phyloP scores from a whole-genome alignment of 2,888 invertebrate genomes.

The Toxonevra muliebris region DNA sequence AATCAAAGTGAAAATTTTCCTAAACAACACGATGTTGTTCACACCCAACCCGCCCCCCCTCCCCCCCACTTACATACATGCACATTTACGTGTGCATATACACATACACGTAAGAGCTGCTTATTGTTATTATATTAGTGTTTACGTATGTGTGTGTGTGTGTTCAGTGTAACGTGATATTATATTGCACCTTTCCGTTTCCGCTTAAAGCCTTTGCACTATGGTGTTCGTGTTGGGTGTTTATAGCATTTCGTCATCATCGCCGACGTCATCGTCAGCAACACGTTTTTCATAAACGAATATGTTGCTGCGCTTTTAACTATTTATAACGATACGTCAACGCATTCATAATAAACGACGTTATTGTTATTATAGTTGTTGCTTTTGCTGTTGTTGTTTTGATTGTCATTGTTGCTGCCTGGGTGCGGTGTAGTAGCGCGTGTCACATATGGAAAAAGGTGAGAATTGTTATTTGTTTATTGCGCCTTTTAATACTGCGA shows the following conservation, averaged over 20 bases:
- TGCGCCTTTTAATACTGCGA: not conserved
- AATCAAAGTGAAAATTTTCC: slow-evolving; percentile 26
- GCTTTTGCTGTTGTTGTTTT: not conserved
- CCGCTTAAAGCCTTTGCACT: slow-evolving; percentile 25
- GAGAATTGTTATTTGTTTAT: slow-evolving; percentile 8
- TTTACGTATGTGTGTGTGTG: too few species aligned
- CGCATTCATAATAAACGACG: not conserved
- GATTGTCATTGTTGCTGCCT: not conserved
- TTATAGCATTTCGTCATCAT: not conserved
- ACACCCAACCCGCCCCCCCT: not conserved
- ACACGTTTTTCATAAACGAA: not conserved
- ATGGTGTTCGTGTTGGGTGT: not conserved
- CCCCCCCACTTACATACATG: not conserved
- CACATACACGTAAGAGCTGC: not conserved
- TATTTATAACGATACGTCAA: not conserved
- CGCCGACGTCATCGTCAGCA: slow-evolving; percentile 1
- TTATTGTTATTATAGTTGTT: slow-evolving; percentile 27
- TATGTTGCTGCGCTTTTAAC: not conserved
- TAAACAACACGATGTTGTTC: slow-evolving; percentile 1
- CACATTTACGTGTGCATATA: not conserved
- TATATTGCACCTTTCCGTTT: slow-evolving; percentile 36
- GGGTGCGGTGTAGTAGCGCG: not conserved
- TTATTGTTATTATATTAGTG: too few species aligned
- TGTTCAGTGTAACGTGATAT: slow-evolving; percentile 13
- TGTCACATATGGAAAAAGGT: not conserved